These are phyloP conservation scores for Pentalonia nigronervosa DNA, from an alignment of 1,140 invertebrate genomes.

Conservation along the genomic window DNA sequence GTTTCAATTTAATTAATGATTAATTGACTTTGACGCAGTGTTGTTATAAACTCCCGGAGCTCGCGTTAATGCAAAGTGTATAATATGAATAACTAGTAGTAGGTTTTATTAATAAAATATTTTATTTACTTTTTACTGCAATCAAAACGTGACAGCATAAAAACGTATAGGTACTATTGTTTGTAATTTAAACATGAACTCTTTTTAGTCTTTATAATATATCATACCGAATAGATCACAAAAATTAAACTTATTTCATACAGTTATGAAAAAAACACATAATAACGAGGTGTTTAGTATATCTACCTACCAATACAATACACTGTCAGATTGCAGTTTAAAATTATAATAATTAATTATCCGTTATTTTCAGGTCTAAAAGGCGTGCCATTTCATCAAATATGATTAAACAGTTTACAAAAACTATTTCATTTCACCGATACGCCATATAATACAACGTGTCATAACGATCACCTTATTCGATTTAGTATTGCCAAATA, in stretches of 20 bases:
- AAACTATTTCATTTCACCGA: background rate
- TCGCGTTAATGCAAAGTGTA: no score
- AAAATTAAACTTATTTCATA: background rate
- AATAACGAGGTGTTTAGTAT: background rate
- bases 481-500: background rate
- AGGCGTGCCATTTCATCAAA: background rate
- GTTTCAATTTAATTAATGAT: slow-evolving; percentile 48
- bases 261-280: background rate
- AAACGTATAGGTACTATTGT: background rate
- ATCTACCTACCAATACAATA: background rate
- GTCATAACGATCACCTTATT: slow-evolving; percentile 28
- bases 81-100: background rate
- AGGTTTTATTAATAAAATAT: background rate
- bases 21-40: slow-evolving; percentile 38
- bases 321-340: background rate
- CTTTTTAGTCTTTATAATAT: background rate
- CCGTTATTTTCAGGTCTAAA: background rate
- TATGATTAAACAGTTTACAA: background rate
- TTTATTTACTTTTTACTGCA: background rate
- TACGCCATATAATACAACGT: background rate
- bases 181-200: background rate
- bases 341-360: background rate
- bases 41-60: background rate
- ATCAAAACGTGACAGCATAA: background rate
- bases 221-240: background rate